These are phyloP conservation scores for Glyptemys insculpta DNA, from an alignment of 2,797 vertebrate species.

Conservation along the genomic window DNA sequence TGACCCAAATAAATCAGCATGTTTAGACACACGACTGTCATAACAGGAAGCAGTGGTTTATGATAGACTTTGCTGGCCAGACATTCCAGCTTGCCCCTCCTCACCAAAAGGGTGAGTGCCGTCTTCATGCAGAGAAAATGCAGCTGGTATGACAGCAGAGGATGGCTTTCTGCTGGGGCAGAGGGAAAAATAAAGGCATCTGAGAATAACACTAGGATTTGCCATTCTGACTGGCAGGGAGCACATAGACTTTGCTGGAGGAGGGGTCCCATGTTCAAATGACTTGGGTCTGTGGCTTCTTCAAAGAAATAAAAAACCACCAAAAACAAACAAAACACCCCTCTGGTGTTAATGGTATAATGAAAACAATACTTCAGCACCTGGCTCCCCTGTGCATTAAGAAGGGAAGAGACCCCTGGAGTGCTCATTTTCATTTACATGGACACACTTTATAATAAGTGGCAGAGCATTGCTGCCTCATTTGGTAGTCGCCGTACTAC, in stretches of 20 bases:
- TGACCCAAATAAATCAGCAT: conserved; percentile 56
- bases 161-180: conserved; percentile 39
- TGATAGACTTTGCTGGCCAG: conserved; percentile 59
- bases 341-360: conserved; percentile 45
- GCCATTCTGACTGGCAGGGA: conserved; percentile 38
- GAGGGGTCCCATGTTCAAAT: not conserved
- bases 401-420: conserved; percentile 20
- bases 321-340: not conserved
- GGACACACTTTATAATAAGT: conserved; percentile 35
- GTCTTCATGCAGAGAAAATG: conserved; percentile 45
- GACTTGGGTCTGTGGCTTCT: conserved; percentile 2
- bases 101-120: not conserved
- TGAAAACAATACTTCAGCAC: conserved; percentile 44
- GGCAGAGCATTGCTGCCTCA: conserved; percentile 36
- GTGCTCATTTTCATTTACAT: conserved; percentile 53
- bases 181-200: not conserved
- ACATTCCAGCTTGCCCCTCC: conserved; percentile 50
- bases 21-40: conserved; percentile 59
- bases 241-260: not conserved
- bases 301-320: not conserved
- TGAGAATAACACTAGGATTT: conserved; percentile 7
- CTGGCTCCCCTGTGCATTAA: not conserved
- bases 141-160: conserved; percentile 33
- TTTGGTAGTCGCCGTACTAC: conserved; percentile 22
- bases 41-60: conserved; percentile 67